Percentiles rank a stretch among this genome's conserved stretches.
Conservation (phyloP, 2,113 vertebrate species). For the Ciconia boyciana region DNA sequence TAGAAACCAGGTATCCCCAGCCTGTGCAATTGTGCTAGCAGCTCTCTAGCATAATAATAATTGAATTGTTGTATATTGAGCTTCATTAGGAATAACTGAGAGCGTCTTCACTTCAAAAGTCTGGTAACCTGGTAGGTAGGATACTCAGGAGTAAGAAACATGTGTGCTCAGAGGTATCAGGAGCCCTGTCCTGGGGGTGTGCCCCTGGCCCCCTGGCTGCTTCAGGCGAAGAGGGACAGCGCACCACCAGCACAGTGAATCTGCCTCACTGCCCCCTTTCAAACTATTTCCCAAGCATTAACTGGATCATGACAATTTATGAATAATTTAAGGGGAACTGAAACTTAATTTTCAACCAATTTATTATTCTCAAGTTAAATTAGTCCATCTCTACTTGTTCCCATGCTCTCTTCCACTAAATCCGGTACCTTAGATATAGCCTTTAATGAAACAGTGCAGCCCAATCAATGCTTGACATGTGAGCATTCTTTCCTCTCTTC, state of each 20-base stretch:
- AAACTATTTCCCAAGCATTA: background rate
- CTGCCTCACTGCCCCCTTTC: background rate
- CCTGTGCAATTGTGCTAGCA: background rate
- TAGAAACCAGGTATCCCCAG: background rate
- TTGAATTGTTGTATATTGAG: background rate
- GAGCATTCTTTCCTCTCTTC: background rate
- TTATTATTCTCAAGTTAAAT: background rate
- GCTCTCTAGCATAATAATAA: background rate
- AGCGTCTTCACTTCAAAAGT: background rate
- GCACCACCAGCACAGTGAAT: rapidly evolving
- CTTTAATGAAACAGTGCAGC: background rate
- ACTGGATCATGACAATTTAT: background rate
- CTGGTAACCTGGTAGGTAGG: background rate
- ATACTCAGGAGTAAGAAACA: background rate
- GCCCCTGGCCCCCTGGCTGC: rapidly evolving
- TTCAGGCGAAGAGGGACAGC: background rate
- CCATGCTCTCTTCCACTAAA: background rate
- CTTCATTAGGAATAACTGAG: background rate
- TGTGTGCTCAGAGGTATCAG: background rate
- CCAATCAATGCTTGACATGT: background rate
- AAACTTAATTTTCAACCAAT: background rate
- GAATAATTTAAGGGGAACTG: background rate
- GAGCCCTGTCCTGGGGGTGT: background rate
- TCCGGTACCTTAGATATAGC: background rate
- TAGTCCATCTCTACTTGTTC: background rate